Base-by-base conservation (phyloP, 2,888 invertebrate genomes). In the Dascillus cervinus region DNA sequence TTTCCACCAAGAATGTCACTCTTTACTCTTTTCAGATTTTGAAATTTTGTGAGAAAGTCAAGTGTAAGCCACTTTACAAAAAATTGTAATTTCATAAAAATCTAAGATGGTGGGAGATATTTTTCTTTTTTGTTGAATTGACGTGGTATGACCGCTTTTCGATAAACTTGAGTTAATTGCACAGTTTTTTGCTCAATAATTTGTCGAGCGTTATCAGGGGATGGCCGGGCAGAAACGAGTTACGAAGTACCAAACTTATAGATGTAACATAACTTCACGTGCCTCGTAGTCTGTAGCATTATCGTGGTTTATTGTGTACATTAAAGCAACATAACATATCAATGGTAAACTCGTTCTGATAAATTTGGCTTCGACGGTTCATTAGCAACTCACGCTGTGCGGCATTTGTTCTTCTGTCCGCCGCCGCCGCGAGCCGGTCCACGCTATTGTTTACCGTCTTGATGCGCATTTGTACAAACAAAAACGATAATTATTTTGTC, bases 251-350 rank as follows among this genome's bases (percentile, higher is more conserved):
- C 34, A 31, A 39, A 39, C 24, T 43, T 41, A 38, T 41, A 33
- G 43, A 37, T 38, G 43, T 33, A 40, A 37, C 42, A 44, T 39
- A 39, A 37, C 39, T 39, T 37, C 43, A 44, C 41, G 41, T 34
- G 39, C 38, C 35, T 32, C 35, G 41, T 40, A 39, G 41, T 37
- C 36, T 31, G 32, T 29, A 34, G 34, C 39, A 40, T 55, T 53
- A 55, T 54, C 53, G 55, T 56, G 52, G 43, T 56, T 56, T 56
- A 56, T 55, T 52, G 52, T 51, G 43, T 46, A 38, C 50, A 49
- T 49, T 50, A 52, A 48, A 44, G 40, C 32, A 39, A 45, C 43
- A 43, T 36, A 49, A 49, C 50, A 41, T 48, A 52, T 52, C 50
- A 52, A 43, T 42, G 49, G 44, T 44, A 43, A 49, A 50, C 48